phyloP scores from a whole-genome alignment of 2,888 invertebrate genomes.

The Xylota segnis region DNA sequence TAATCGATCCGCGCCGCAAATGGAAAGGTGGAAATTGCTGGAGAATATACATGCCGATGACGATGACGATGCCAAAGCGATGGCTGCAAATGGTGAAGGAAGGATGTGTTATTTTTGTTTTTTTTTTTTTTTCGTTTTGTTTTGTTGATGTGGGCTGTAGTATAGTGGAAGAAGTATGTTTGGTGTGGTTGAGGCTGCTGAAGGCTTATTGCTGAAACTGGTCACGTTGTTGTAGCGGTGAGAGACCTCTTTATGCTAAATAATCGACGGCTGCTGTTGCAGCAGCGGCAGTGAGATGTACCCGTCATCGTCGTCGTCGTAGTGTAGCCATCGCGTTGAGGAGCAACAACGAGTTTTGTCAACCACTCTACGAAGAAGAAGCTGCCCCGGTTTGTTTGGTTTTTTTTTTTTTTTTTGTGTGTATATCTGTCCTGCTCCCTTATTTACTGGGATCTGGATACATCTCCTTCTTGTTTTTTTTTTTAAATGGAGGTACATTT shows the following conservation, averaged over 20 bases:
- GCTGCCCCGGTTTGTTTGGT: slow-evolving; percentile 27
- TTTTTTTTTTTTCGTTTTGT: slow-evolving; percentile 10
- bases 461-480: slow-evolving; percentile 7
- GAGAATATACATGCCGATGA: slow-evolving; percentile 26
- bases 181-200: slow-evolving; percentile 55
- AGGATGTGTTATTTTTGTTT: slow-evolving; percentile 33
- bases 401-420: neutral
- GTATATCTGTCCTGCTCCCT: slow-evolving; percentile 62
- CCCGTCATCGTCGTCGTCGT: slow-evolving; percentile 70
- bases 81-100: slow-evolving; percentile 73
- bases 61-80: slow-evolving; percentile 64
- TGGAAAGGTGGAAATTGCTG: slow-evolving; percentile 69
- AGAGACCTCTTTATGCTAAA: slow-evolving; percentile 77
- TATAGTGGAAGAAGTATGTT: neutral
- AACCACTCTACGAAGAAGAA: slow-evolving; percentile 58
- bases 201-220: slow-evolving; percentile 77
- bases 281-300: slow-evolving; percentile 70
- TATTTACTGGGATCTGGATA: slow-evolving; percentile 49
- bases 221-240: slow-evolving; percentile 75
- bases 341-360: slow-evolving; percentile 76
- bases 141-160: slow-evolving; percentile 25
- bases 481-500: slow-evolving; percentile 71
- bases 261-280: slow-evolving; percentile 77
- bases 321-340: slow-evolving; percentile 52
- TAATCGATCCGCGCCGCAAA: slow-evolving; percentile 69